Evolutionary conservation across 2,113 vertebrate genomes (phyloP).

Genomic region (Monopterus albus): DNA sequence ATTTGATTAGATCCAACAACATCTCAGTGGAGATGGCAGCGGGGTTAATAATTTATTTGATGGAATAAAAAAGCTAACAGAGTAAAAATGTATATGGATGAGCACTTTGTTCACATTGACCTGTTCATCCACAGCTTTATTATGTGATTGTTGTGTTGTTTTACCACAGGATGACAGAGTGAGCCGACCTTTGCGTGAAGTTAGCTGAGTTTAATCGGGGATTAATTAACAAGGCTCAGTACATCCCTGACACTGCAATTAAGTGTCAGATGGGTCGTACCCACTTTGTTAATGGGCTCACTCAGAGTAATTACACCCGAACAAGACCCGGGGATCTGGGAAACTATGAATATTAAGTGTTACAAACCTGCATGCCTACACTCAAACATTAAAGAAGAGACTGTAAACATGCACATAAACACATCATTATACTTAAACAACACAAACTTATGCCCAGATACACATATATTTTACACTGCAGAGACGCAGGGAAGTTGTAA

Average conservation of each 20-base stretch:
- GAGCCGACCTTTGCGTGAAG: slow-evolving; percentile 31
- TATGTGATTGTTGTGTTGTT: neutral
- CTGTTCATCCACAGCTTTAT: slow-evolving; percentile 2
- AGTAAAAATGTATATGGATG: neutral
- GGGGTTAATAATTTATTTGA: slow-evolving; percentile 64
- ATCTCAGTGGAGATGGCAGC: slow-evolving; percentile 44
- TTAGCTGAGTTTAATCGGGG: slow-evolving; percentile 21
- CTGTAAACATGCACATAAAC: neutral
- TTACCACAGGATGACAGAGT: slow-evolving; percentile 19
- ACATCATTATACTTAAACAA: neutral
- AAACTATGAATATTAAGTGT: neutral
- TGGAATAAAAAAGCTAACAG: slow-evolving; percentile 32
- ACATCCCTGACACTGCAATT: slow-evolving; percentile 40
- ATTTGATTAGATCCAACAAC: slow-evolving; percentile 65
- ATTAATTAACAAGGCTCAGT: slow-evolving; percentile 53
- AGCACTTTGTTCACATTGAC: slow-evolving; percentile 16
- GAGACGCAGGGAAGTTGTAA: slow-evolving; percentile 3
- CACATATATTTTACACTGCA: neutral
- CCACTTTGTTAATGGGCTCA: slow-evolving; percentile 46
- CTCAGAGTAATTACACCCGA: slow-evolving; percentile 40
- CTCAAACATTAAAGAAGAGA: neutral
- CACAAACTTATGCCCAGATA: neutral
- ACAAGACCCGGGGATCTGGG: neutral
- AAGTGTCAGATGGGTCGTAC: slow-evolving; percentile 38
- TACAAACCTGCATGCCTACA: neutral